phyloP scores from a whole-genome alignment of 2,888 invertebrate species.

The Eupithecia subfuscata region DNA sequence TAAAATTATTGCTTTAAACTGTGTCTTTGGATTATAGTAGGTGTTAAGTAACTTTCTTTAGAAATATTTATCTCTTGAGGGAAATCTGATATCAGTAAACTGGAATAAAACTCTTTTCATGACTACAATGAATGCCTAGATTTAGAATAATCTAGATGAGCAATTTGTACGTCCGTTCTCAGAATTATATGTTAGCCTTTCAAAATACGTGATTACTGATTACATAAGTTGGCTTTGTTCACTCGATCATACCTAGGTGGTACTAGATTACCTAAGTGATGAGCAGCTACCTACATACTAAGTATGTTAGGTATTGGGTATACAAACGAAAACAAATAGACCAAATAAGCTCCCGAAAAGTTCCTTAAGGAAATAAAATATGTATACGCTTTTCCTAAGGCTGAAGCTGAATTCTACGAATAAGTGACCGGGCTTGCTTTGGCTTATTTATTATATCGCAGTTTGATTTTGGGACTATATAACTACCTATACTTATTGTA shows the following conservation, averaged over 20 bases:
- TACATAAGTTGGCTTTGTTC: neutral
- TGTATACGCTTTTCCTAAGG: neutral
- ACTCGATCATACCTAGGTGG: neutral
- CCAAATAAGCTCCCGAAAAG: neutral
- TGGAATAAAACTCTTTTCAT: neutral
- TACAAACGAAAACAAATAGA: neutral
- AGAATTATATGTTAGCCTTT: neutral
- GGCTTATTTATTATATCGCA: neutral
- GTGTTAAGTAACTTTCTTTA: neutral
- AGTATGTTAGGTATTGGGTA: neutral
- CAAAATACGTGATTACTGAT: neutral
- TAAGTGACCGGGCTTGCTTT: neutral
- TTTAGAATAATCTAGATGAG: neutral
- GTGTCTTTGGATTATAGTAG: neutral
- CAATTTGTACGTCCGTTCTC: neutral
- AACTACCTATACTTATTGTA: neutral
- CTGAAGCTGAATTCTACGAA: neutral
- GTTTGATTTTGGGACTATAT: neutral
- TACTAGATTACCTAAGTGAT: neutral
- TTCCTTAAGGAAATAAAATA: neutral
- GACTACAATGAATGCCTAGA: neutral
- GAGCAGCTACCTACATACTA: neutral
- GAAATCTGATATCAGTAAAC: neutral
- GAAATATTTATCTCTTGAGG: neutral
- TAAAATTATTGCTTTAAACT: neutral